Percentiles rank a stretch among this genome's conserved stretches.
These are phyloP conservation scores for Cecidostiba fungosa DNA, from an alignment of 2,888 invertebrate genomes.

Conservation along the genomic window DNA sequence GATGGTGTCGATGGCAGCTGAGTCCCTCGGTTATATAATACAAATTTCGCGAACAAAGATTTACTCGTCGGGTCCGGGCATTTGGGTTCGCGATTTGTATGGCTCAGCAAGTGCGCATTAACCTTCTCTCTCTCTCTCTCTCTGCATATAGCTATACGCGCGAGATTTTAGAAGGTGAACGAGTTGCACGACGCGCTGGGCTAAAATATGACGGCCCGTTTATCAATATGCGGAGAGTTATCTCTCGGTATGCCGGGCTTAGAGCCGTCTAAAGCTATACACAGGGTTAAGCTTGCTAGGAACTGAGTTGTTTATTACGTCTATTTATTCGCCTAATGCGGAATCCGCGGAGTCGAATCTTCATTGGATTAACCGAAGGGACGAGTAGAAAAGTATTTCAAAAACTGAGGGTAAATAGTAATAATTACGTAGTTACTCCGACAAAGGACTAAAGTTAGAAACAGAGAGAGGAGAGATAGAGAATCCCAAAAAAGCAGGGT, in stretches of 20 bases:
- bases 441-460: not conserved
- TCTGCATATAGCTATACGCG: not conserved
- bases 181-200: slow-evolving; percentile 27
- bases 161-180: slow-evolving; percentile 13
- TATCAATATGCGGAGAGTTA: slow-evolving; percentile 55
- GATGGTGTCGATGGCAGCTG: slow-evolving; percentile 74
- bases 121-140: not conserved
- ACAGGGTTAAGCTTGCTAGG: slow-evolving; percentile 6
- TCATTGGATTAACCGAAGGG: slow-evolving; percentile 19
- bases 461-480: not conserved
- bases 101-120: slow-evolving; percentile 74
- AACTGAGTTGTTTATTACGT: slow-evolving; percentile 45
- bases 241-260: slow-evolving; percentile 20
- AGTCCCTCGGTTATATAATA: slow-evolving; percentile 66
- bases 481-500: not conserved
- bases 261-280: not conserved
- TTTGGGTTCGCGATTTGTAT: slow-evolving; percentile 74
- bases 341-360: not conserved
- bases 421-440: not conserved
- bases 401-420: too few relatives aligned
- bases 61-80: slow-evolving; percentile 71
- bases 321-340: slow-evolving; percentile 43
- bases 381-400: not conserved
- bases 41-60: slow-evolving; percentile 69
- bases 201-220: slow-evolving; percentile 57